phyloP scores from a whole-genome alignment of 2,797 vertebrate genomes.

The Lagocephalus sceleratus region DNA sequence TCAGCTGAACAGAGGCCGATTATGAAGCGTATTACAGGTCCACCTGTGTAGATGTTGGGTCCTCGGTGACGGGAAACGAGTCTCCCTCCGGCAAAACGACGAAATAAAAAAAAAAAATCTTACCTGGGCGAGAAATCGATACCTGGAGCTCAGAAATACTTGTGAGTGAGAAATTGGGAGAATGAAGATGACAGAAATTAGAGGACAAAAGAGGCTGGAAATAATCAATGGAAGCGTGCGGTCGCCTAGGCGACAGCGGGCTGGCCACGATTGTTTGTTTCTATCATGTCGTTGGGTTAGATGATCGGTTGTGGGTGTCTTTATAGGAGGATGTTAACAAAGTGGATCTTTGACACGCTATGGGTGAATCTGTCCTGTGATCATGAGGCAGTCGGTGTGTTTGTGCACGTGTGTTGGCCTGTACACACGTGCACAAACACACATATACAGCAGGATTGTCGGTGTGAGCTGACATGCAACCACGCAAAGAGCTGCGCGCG shows the following conservation, averaged over 20 bases:
- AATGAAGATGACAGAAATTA: neutral
- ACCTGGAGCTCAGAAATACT: neutral
- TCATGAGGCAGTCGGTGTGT: neutral
- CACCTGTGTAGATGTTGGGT: too few relatives aligned
- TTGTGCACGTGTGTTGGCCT: neutral
- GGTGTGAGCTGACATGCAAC: neutral
- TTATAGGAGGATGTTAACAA: constrained; percentile 3
- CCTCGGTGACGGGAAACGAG: neutral
- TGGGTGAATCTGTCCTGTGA: neutral
- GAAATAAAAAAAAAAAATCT: too few relatives aligned
- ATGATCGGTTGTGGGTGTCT: neutral
- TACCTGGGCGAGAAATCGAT: neutral
- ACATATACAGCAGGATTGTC: neutral
- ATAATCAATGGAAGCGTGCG: neutral
- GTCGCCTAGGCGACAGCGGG: neutral
- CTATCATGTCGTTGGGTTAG: neutral
- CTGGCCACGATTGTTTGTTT: constrained; percentile 1
- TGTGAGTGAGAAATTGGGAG: neutral
- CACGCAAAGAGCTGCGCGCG: too few relatives aligned
- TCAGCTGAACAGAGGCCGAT: neutral
- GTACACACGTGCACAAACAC: too few relatives aligned
- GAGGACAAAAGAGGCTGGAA: neutral
- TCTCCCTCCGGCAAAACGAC: too few relatives aligned
- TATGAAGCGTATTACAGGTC: neutral
- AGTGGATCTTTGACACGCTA: neutral